Base-by-base conservation (phyloP, 2,113 vertebrate species). In the Grus americana region DNA sequence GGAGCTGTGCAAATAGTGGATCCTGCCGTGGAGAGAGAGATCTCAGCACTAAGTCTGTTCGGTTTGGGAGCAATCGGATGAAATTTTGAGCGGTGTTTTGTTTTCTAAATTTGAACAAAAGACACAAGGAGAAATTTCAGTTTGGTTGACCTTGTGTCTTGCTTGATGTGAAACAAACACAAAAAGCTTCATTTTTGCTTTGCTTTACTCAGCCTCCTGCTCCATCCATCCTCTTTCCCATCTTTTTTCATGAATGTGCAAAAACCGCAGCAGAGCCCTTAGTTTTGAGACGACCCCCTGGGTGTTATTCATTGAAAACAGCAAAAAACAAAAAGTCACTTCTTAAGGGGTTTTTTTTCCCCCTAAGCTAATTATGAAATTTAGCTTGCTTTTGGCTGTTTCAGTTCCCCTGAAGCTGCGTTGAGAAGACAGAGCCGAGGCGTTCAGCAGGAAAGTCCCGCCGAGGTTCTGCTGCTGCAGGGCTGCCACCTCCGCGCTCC, bases 331-430 rank as follows among this genome's bases (percentile, higher is more conserved):
- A 74, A 46, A 55, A 24, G n/a, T 44, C 8, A 16, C 14, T 54
- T 70, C 24, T 55, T 23, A 11, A 3, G 2, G 0, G 0, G 3
- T 8, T 8, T 30, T 30, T 23, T 36, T 8, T 16, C 3, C 6
- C 38, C 30, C 42, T 36, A 18, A 62, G 44, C 19, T 18, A 23
- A 50, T 75, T 5, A 50, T 6, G 23, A 85, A 32, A 59, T 79
- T 71, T 15, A 47, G 12, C 44, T 92, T 12, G 1, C 5, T 72
- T 86, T 59, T 1, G 0, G n/a, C 47, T 1, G 0, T 47, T 80
- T 79, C 47, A 11, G 3, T 81, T 87, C 17, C 29, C 30, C 30
- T 75, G 38, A 63, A 75, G 23, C 5, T 58, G 6, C 2, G 3
- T 14, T 11, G n/a, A 88, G 57, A 83, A 76, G 62, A 10, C 30